Conservation (phyloP, 2,113 vertebrate genomes). For the Stomatorhinus ivindoensis region DNA sequence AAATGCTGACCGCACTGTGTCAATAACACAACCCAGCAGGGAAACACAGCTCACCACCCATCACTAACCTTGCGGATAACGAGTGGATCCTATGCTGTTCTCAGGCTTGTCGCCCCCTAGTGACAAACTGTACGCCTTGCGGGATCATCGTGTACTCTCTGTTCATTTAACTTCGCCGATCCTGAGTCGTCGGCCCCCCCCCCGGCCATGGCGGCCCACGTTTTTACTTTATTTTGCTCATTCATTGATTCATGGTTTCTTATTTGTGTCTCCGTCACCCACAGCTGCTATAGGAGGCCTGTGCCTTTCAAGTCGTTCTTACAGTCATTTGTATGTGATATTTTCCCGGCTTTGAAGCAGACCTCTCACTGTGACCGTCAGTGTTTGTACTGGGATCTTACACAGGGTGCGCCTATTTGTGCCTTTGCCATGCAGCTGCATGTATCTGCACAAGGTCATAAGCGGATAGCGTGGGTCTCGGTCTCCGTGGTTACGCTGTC, state of each 20-base stretch:
- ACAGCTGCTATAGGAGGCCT: background rate
- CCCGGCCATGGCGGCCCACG: background rate
- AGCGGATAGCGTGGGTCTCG: background rate
- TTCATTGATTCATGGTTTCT: background rate
- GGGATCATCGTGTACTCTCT: background rate
- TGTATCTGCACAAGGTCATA: background rate
- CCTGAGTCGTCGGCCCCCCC: background rate
- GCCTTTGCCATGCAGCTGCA: background rate
- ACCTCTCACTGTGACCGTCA: background rate
- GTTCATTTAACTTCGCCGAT: background rate
- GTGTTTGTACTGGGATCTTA: background rate
- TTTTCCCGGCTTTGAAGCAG: background rate
- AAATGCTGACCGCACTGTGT: background rate
- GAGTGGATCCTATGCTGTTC: background rate
- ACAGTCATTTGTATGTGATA: background rate
- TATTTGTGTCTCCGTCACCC: background rate
- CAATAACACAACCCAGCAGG: background rate
- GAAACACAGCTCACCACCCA: background rate
- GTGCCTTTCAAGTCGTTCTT: background rate
- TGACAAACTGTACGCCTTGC: background rate
- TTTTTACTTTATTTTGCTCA: background rate
- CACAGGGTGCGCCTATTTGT: background rate
- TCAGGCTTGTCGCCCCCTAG: background rate
- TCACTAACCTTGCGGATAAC: background rate
- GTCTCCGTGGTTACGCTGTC: background rate